Evolutionary conservation across 2,888 invertebrate genomes (phyloP).

Genomic region (Odontocolon sp.): DNA sequence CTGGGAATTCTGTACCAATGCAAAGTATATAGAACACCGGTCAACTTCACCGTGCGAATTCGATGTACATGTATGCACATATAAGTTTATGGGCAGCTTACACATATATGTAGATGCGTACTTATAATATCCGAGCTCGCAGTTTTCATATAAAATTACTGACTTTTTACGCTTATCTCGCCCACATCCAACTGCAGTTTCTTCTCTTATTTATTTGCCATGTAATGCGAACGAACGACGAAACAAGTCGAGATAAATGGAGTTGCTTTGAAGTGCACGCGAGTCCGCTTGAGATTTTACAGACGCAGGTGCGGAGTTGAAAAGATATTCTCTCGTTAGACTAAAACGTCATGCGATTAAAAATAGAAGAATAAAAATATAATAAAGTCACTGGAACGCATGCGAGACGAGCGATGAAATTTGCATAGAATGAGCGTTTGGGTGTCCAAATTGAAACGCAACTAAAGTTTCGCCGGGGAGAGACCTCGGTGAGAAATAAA

Average conservation of each 20-base stretch:
- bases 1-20: too few relatives aligned
- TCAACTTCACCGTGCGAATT: too few relatives aligned
- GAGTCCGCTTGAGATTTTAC: not conserved
- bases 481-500: too few relatives aligned
- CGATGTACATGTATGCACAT: too few relatives aligned
- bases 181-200: not conserved
- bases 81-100: not conserved
- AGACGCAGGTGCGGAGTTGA: too few relatives aligned
- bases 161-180: not conserved
- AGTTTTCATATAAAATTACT: not conserved
- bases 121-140: not conserved
- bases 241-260: not conserved
- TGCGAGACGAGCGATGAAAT: too few relatives aligned
- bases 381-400: not conserved
- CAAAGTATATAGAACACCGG: too few relatives aligned
- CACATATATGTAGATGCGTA: not conserved
- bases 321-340: slow-evolving; percentile 13
- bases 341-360: not conserved
- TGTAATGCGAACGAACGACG: not conserved
- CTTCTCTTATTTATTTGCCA: not conserved
- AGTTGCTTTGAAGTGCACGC: not conserved
- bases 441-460: too few relatives aligned
- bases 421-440: too few relatives aligned
- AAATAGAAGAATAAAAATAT: not conserved
- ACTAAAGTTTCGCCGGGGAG: too few relatives aligned